phyloP scores from a whole-genome alignment of 2,113 vertebrate genomes.

The Cyprinodon tularosa region DNA sequence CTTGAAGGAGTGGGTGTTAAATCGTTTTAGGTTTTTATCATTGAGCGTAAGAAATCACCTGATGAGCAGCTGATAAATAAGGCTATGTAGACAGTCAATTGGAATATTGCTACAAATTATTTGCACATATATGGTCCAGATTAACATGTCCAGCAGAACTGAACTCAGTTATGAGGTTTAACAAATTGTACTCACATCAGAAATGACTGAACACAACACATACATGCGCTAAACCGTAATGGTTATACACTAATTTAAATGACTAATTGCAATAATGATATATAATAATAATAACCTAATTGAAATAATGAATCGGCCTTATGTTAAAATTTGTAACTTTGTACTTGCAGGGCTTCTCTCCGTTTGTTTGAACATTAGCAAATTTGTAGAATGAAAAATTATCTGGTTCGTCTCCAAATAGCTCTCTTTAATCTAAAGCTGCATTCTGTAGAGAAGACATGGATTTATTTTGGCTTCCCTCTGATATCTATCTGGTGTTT shows the following conservation, averaged over 20 bases:
- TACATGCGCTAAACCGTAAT: neutral
- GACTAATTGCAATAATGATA: too few relatives aligned
- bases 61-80: neutral
- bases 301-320: neutral
- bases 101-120: neutral
- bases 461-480: neutral
- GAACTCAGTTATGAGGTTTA: conserved; percentile 28
- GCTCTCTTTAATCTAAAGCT: neutral
- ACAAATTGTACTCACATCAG: conserved; percentile 3
- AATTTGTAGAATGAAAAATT: neutral
- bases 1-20: neutral
- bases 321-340: neutral
- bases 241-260: conserved; percentile 3
- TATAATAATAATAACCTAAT: too few relatives aligned
- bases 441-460: neutral
- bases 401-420: neutral
- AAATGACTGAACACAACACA: neutral
- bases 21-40: neutral
- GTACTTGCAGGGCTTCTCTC: neutral
- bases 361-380: neutral
- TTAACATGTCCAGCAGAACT: conserved; percentile 35
- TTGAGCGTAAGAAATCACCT: neutral
- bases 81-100: neutral
- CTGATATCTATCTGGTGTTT: neutral
- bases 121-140: conserved; percentile 22